Evolutionary conservation across 2,113 vertebrate species (phyloP).

Genomic region (Chaenogobius annularis): DNA sequence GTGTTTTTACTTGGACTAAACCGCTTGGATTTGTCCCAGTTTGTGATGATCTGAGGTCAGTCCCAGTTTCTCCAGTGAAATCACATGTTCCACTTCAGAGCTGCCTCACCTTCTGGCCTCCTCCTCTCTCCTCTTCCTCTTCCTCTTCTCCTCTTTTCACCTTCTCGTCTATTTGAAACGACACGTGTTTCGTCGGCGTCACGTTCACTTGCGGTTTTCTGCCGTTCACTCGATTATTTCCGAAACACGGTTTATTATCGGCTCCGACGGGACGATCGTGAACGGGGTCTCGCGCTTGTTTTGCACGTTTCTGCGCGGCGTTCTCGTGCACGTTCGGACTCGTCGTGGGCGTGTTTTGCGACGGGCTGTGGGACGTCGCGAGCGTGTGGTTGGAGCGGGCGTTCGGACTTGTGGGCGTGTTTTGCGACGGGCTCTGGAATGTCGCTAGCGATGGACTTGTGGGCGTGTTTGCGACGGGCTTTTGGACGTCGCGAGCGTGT

Average conservation of each 20-base stretch:
- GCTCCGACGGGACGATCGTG: conserved; percentile 31
- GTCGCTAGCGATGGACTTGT: too few species aligned
- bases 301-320: not conserved
- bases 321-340: conserved; percentile 10
- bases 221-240: conserved; percentile 54
- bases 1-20: too few species aligned
- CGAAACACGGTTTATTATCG: conserved; percentile 35
- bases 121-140: conserved; percentile 84
- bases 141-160: conserved; percentile 70
- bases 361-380: conserved; percentile 50
- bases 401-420: conserved; percentile 17
- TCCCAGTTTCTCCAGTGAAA: too few species aligned
- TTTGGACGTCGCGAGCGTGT: conserved; percentile 2
- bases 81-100: not conserved
- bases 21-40: too few species aligned
- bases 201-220: conserved; percentile 69
- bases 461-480: not conserved
- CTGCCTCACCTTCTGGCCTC: conserved; percentile 71
- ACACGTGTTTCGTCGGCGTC: conserved; percentile 80
- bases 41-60: too few species aligned
- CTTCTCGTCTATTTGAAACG: conserved; percentile 81
- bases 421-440: too few species aligned
- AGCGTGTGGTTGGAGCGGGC: conserved; percentile 63
- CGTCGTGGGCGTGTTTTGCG: not conserved
- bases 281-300: not conserved